Evolutionary conservation across 2,113 vertebrate species (phyloP).

Genomic region (Sarotherodon lohbergeri): DNA sequence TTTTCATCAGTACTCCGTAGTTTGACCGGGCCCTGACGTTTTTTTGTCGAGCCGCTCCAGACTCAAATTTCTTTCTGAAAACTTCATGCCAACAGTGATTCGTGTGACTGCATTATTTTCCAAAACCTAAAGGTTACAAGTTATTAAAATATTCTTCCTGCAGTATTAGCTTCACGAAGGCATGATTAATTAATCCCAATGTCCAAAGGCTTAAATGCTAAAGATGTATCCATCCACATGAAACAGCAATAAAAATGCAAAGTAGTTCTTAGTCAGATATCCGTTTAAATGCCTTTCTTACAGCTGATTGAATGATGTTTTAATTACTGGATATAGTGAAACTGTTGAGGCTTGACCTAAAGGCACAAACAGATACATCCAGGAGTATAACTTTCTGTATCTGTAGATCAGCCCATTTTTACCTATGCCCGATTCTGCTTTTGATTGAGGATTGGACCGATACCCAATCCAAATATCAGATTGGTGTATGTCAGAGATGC

Average conservation of each 20-base stretch:
- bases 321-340: background rate
- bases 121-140: background rate
- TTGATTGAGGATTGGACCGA: background rate
- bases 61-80: background rate
- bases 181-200: background rate
- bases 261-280: background rate
- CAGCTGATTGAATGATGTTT: background rate
- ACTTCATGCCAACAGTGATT: rapidly evolving
- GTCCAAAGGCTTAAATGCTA: background rate
- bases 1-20: background rate
- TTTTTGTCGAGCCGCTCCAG: background rate
- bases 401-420: background rate
- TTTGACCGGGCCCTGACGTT: background rate
- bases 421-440: rapidly evolving
- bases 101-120: background rate
- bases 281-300: background rate
- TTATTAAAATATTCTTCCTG: background rate
- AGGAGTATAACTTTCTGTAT: background rate
- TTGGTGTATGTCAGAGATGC: background rate
- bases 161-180: background rate
- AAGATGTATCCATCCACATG: background rate
- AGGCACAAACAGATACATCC: background rate
- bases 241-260: background rate
- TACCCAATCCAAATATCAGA: background rate
- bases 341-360: background rate